Percentiles rank a stretch among this genome's conserved stretches.
phyloP scores from a whole-genome alignment of 2,113 vertebrate genomes.

The Nannobrachium achirus region DNA sequence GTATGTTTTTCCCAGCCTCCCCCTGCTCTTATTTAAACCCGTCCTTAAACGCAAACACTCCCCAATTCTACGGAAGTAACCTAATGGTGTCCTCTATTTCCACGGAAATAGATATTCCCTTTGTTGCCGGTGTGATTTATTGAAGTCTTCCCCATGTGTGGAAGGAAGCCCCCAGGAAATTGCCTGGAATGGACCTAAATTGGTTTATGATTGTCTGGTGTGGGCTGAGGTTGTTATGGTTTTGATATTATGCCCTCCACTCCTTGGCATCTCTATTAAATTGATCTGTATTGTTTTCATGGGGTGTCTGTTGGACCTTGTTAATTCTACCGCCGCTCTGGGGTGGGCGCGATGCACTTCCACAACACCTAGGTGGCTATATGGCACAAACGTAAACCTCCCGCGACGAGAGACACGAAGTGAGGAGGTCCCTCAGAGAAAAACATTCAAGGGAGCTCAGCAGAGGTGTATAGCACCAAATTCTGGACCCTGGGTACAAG shows the following conservation, averaged over 20 bases:
- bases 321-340: constrained; percentile 72
- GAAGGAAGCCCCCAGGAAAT: constrained; percentile 84
- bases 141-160: constrained; percentile 83
- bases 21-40: constrained; percentile 60
- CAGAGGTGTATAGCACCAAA: too few relatives aligned
- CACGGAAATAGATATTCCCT: constrained; percentile 82
- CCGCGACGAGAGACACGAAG: constrained; percentile 13
- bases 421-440: constrained; percentile 22
- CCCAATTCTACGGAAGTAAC: constrained; percentile 64
- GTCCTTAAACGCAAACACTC: constrained; percentile 60
- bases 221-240: constrained; percentile 73
- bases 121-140: constrained; percentile 85
- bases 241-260: constrained; percentile 79
- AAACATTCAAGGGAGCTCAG: neutral
- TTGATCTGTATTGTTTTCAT: constrained; percentile 81
- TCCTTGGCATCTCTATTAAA: constrained; percentile 82
- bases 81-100: constrained; percentile 75
- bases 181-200: constrained; percentile 85
- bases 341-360: constrained; percentile 40
- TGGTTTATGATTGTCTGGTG: constrained; percentile 85
- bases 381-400: constrained; percentile 25
- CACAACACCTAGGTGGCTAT: constrained; percentile 49
- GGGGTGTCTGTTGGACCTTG: constrained; percentile 72
- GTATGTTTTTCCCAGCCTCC: constrained; percentile 53
- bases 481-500: too few relatives aligned